phyloP scores from a whole-genome alignment of 1,140 invertebrate genomes.

The Sinonovacula constricta region DNA sequence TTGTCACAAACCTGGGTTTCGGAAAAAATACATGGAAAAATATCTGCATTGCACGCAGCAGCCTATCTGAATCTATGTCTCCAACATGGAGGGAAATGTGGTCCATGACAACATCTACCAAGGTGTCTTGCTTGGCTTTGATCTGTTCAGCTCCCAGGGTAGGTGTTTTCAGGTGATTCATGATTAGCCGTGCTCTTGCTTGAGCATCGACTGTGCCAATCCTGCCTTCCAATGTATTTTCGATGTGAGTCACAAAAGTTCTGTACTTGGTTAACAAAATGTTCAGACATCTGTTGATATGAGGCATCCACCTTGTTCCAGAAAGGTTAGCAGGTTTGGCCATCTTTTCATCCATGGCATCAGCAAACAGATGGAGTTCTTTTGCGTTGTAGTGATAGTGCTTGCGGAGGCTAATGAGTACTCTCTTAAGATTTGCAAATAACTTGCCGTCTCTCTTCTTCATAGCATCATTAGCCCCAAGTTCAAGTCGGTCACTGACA shows the following conservation, averaged over 20 bases:
- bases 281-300: not conserved
- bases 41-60: no score
- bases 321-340: constrained; percentile 28
- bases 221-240: not conserved
- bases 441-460: constrained; percentile 23
- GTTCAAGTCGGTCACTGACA: constrained; percentile 20
- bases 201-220: not conserved
- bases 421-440: constrained; percentile 24
- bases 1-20: no score
- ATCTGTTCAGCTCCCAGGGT: no score
- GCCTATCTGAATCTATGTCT: no score
- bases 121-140: no score
- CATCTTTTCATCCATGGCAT: constrained; percentile 40
- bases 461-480: constrained; percentile 29
- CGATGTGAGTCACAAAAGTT: not conserved
- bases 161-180: not conserved
- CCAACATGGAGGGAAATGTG: no score
- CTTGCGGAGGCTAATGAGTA: constrained; percentile 22
- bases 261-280: not conserved
- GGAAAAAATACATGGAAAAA: no score
- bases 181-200: not conserved
- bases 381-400: constrained; percentile 24
- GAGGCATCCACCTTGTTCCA: constrained; percentile 26
- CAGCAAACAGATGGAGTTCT: constrained; percentile 14
- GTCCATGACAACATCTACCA: no score